Percentiles rank a stretch among this genome's conserved stretches.
Conservation (phyloP, 2,797 vertebrate species). For the Hydrocynus forskahlii region DNA sequence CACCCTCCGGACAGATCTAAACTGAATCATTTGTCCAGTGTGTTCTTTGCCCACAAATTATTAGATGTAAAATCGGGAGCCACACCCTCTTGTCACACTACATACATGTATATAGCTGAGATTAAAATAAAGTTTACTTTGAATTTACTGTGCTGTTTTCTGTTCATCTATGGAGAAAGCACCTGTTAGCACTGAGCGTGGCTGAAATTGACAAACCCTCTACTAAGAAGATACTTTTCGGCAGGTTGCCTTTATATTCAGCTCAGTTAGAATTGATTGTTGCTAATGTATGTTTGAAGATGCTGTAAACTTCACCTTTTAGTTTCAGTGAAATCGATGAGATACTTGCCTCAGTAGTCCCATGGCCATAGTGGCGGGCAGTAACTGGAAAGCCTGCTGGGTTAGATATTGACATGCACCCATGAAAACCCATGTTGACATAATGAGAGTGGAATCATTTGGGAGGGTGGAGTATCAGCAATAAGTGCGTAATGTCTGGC, state of each 20-base stretch:
- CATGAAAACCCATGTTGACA: background rate
- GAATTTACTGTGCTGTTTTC: no score
- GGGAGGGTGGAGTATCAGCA: background rate
- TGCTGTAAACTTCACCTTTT: background rate
- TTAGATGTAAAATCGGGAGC: background rate
- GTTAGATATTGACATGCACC: background rate
- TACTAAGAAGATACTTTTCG: no score
- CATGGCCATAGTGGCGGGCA: background rate
- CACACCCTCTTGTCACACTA: no score
- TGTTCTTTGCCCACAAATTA: background rate
- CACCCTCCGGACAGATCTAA: background rate
- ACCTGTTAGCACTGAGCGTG: no score
- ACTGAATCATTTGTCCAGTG: background rate
- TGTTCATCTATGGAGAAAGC: no score
- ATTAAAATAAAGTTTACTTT: no score
- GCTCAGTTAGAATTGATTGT: background rate
- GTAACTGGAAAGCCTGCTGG: constrained; percentile 13
- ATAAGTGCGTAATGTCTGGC: background rate
- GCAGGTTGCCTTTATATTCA: no score
- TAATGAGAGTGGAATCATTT: constrained; percentile 13
- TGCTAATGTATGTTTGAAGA: constrained; percentile 17
- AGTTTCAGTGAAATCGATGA: background rate
- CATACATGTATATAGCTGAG: no score
- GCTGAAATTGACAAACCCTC: no score
- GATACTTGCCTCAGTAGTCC: background rate